Conservation (phyloP, 1,140 invertebrate genomes). For the Cotesia chilonis region DNA sequence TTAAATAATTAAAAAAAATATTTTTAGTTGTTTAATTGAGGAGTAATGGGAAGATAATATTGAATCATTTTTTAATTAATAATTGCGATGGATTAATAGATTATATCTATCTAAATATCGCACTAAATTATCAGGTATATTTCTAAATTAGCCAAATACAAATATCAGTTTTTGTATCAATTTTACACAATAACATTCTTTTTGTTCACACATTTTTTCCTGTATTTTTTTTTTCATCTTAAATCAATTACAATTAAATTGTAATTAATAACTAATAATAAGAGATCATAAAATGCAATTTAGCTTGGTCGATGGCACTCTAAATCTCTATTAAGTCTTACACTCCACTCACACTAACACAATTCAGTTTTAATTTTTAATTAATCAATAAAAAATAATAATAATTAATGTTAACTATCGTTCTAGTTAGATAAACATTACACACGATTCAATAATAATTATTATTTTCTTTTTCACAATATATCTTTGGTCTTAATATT, state of each 20-base stretch:
- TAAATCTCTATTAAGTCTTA: constrained; percentile 17
- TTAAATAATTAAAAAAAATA: no score
- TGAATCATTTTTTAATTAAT: not conserved
- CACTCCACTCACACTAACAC: constrained; percentile 17
- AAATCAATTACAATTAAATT: not conserved
- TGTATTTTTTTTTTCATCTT: no score
- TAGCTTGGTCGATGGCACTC: constrained; percentile 22
- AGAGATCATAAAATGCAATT: constrained; percentile 16
- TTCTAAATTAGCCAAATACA: constrained; percentile 3
- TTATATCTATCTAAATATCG: constrained; percentile 7
- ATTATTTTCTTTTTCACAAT: constrained; percentile 12
- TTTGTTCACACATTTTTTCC: no score
- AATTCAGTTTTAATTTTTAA: not conserved
- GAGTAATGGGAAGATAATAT: no score
- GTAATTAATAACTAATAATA: not conserved
- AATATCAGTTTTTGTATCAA: not conserved
- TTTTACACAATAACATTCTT: no score
- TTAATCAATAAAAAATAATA: not conserved
- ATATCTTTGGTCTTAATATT: constrained; percentile 29
- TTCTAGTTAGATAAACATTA: constrained; percentile 7
- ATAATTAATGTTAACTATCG: constrained; percentile 12
- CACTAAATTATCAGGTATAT: constrained; percentile 8
- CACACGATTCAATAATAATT: constrained; percentile 8
- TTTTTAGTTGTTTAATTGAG: no score
- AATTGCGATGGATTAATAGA: not conserved